Conservation (phyloP, 2,888 invertebrate species). For the Petrolisthes manimaculis region DNA sequence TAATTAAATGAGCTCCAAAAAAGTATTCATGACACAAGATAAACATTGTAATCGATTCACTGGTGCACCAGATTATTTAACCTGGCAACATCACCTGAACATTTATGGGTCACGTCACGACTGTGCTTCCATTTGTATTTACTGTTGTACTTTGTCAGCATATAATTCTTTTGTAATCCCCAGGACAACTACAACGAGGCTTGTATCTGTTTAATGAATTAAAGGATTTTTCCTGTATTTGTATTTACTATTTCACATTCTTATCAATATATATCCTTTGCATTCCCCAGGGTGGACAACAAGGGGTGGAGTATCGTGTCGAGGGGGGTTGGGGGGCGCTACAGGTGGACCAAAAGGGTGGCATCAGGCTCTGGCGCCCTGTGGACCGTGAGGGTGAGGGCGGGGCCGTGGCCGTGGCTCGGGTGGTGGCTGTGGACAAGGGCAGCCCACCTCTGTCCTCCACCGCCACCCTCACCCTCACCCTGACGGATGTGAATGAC, state of each 20-base stretch:
- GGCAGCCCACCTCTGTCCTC: slow-evolving; percentile 56
- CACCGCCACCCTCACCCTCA: slow-evolving; percentile 52
- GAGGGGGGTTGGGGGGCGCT: slow-evolving; percentile 34
- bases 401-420: slow-evolving; percentile 31
- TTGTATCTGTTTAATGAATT: too few relatives aligned
- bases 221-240: not conserved
- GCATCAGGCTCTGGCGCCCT: slow-evolving; percentile 20
- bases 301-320: slow-evolving; percentile 36
- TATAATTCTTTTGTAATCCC: too few relatives aligned
- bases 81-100: too few relatives aligned
- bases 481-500: slow-evolving; percentile 59
- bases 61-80: too few relatives aligned
- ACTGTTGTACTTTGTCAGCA: too few relatives aligned
- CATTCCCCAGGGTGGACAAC: slow-evolving; percentile 18
- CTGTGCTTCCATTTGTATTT: too few relatives aligned
- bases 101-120: too few relatives aligned
- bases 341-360: slow-evolving; percentile 23
- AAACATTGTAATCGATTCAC: too few relatives aligned
- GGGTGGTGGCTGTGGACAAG: slow-evolving; percentile 51
- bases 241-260: not conserved
- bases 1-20: too few relatives aligned
- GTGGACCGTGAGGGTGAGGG: slow-evolving; percentile 46
- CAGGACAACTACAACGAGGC: too few relatives aligned
- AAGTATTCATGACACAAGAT: too few relatives aligned
- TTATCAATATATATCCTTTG: not conserved